Base-by-base conservation (phyloP, 2,888 invertebrate species). In the Scaptomyza polygonia region DNA sequence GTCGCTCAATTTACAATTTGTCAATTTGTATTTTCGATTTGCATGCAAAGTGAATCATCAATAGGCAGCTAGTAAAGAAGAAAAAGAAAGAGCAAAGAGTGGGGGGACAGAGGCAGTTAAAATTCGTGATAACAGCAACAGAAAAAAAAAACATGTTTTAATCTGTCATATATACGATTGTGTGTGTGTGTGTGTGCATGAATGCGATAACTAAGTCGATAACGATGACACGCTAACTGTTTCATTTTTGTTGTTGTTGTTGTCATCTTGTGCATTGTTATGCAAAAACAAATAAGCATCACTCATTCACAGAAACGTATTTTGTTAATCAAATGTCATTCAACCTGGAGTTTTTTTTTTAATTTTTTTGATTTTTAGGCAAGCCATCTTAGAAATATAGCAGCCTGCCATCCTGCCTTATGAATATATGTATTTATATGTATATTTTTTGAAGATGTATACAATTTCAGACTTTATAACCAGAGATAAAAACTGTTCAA, bases 111-210 rank as follows among this genome's bases (percentile, higher is more conserved):
- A 47, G 39, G 51, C 18, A 32, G 18, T 11, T 32, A 14, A 25
- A 18, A 44, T 47, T 27, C 29, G 48, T 44, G 74, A 75, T 57
- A 70, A 40, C 51, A 63, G 40, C 43, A 29, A 43, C 29, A 44
- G 34, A 30, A 63, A 82, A 75, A 66, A 61, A 73, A 62, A 77
- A 77, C 78, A 67, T 66, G 70, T 78, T 85, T 77, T 77, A 79
- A 64, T 74, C 63, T 63, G 54, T 51, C 48, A 58, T 66, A 47
- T 67, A 68, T 63, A 61, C 58, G 67, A 59, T 63, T 44, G 5
- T 39, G 4, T 58, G 39, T 42, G 30, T 59, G 45, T 63, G 47
- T 57, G 51, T 62, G 64, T 52, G 57, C 49, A 16, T 48, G 57
- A 47, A 16, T 48, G 47, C 44, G 62, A 62, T 69, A 62, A 70